Evolutionary conservation across 2,113 vertebrate species (phyloP), one percentile per base, ranked within the genome.

Genomic region (Sphyrna mokarran): DNA sequence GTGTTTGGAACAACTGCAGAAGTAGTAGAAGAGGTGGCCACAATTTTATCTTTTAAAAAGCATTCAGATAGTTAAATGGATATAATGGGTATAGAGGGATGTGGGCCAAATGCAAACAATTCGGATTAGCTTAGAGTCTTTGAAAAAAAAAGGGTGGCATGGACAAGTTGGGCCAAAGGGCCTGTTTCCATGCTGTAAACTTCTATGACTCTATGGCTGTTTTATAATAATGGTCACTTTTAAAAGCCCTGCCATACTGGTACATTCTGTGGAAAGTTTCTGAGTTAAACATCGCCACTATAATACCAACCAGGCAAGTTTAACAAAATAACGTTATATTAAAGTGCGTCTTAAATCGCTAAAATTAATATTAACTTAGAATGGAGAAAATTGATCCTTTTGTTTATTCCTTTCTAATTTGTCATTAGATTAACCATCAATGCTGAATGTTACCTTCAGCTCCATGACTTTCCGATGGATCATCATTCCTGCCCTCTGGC

Each of bases 381-480:
- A 80, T 96, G 96, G 80, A 78, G 61, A 70, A 95, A 29, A 13
- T 48, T 54, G 43, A 76, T 43, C 22, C 23, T 69, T 43, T 94
- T 94, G 95, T 40, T 94, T 58, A 3, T 69, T 96, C 48, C 22
- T 18, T 80, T 95, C 54, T 37, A 70, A 95, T 97, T 0, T 97
- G 97, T 97, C 97, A 96, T 98, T 97, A 99, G 99, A 97, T 98
- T 99, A 98, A 99, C 99, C 97, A 99, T 99, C 98, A 99, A 99
- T 98, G 99, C 99, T 97, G 99, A 99, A 98, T 99, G 99, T 97
- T 99, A 99, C 96, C 99, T 99, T 98, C 99, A 99, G 97, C 99
- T 99, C 97, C 99, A 99, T 98, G 99, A 99, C 97, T 99, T 99
- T 98, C 99, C 99, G 96, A 99, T 99, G 99, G 99, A 99, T 98